Evolutionary conservation across 2,797 vertebrate genomes (phyloP).

Genomic region (Enteromius paludinosus): DNA sequence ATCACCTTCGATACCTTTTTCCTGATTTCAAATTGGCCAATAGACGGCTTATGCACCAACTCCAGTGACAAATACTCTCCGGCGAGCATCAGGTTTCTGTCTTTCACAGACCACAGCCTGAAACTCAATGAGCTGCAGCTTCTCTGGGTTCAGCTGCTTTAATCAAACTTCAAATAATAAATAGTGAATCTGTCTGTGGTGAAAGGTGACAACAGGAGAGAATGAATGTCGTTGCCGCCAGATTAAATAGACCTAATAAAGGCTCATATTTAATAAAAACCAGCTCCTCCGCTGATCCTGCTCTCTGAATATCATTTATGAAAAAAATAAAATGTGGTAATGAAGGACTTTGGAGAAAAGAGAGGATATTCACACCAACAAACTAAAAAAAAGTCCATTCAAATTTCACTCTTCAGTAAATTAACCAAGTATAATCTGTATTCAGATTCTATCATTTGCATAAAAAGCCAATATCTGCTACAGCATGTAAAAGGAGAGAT

Average conservation of each 20-base stretch:
- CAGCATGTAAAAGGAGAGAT: slow-evolving; percentile 48
- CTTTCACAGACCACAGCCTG: slow-evolving; percentile 18
- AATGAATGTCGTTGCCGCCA: slow-evolving; percentile 42
- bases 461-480: slow-evolving; percentile 50
- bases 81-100: slow-evolving; percentile 35
- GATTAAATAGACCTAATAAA: slow-evolving; percentile 58
- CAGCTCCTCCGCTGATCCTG: slow-evolving; percentile 28
- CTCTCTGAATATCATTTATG: slow-evolving; percentile 38
- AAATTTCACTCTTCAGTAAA: slow-evolving; percentile 40
- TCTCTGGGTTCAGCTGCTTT: slow-evolving; percentile 32
- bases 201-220: slow-evolving; percentile 49
- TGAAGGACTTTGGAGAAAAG: slow-evolving; percentile 39
- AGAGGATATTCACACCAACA: slow-evolving; percentile 47
- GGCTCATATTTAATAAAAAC: slow-evolving; percentile 57
- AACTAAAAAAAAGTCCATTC: slow-evolving; percentile 47
- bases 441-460: slow-evolving; percentile 50
- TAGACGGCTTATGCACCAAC: not conserved
- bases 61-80: slow-evolving; percentile 39
- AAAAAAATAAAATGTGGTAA: slow-evolving; percentile 27
- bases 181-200: slow-evolving; percentile 47
- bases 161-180: slow-evolving; percentile 52
- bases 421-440: slow-evolving; percentile 46
- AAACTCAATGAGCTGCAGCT: slow-evolving; percentile 41
- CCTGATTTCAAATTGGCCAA: not conserved
- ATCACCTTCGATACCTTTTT: not conserved